These are phyloP conservation scores for Drosophila eohydei DNA, from an alignment of 2,888 invertebrate species.

Conservation along the genomic window DNA sequence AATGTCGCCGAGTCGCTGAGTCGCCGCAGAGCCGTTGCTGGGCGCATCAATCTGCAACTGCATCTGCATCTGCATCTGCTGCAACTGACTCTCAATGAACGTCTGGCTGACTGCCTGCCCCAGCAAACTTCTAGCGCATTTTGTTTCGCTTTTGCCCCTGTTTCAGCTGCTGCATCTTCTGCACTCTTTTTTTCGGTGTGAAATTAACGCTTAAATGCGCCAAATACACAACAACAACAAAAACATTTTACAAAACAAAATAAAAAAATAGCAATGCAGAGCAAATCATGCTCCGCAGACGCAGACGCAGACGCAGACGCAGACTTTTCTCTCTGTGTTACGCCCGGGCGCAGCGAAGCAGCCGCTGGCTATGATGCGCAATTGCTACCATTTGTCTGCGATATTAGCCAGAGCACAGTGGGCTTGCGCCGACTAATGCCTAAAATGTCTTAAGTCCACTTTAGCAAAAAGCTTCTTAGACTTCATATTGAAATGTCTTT, in stretches of 20 bases:
- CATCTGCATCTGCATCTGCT: constrained; percentile 15
- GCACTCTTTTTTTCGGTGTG: constrained; percentile 56
- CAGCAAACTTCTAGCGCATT: constrained; percentile 61
- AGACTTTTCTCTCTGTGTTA: constrained; percentile 69
- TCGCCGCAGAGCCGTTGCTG: not conserved
- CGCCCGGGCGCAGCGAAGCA: constrained; percentile 53
- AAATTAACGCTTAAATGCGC: constrained; percentile 60
- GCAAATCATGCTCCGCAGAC: constrained; percentile 27
- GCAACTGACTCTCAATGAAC: constrained; percentile 36
- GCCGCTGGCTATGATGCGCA: constrained; percentile 27
- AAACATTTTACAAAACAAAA: constrained; percentile 4
- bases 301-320: not conserved
- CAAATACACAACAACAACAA: constrained; percentile 21
- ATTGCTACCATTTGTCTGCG: constrained; percentile 33
- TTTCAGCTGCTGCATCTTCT: not conserved
- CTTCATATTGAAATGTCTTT: too few relatives aligned
- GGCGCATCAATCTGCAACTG: constrained; percentile 1
- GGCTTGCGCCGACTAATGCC: not conserved
- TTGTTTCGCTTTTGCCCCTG: constrained; percentile 20
- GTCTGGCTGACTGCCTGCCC: constrained; percentile 30
- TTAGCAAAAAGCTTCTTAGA: too few relatives aligned
- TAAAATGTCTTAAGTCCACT: too few relatives aligned
- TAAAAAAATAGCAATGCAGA: constrained; percentile 43
- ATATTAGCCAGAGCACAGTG: constrained; percentile 43
- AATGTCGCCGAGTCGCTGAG: not conserved